Base-by-base conservation (phyloP, 35 echinoderm and acorn worm species). In the Amphiura filiformis region DNA sequence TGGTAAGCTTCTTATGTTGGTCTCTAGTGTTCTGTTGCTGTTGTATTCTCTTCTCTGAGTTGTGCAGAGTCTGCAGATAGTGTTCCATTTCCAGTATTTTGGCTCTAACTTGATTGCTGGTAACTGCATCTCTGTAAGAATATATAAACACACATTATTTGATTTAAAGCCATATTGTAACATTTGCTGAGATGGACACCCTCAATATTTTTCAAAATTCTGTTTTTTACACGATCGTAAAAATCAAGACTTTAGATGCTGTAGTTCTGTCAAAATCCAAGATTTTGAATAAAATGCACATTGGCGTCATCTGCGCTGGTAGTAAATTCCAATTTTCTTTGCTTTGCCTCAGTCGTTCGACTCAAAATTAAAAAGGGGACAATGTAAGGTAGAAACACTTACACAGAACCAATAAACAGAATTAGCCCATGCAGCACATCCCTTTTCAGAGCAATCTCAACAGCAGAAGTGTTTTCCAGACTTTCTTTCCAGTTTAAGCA, bases 11-110 rank as follows among this genome's bases (percentile, higher is more conserved):
- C n/a, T 86, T 86, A 40, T 95, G 93, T 77, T 91, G 82, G 5
- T 95, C 86, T 75, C 89, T 36, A n/a, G 37, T 77, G 20, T 38
- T 77, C 81, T 88, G 90, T 52, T 95, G 93, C 76, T 76, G 82
- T 78, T 95, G 85, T n/a, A 95, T 56, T 84, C 91, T 95, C 76
- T 84, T 91, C 76, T 95, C 89, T 30, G 89, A 91, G 17, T 77
- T 80, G 38, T 70, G 39, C 13, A 95, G 42, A 49, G 79, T 87
- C 61, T 83, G 36, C 32, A 95, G 80, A 52, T 91, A 87, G 23
- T 85, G 57, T 75, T 95, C 39, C 18, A 82, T 77, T 41, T 79
- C 86, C 28, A 39, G 40, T 30, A 95, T 95, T 79, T 95, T 87
- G 9, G 36, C 77, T 70, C 91, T 61, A 77, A 95, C 80, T 20